Evolutionary conservation across 2,797 vertebrate species (phyloP).

Genomic region (Linurgus olivaceus): DNA sequence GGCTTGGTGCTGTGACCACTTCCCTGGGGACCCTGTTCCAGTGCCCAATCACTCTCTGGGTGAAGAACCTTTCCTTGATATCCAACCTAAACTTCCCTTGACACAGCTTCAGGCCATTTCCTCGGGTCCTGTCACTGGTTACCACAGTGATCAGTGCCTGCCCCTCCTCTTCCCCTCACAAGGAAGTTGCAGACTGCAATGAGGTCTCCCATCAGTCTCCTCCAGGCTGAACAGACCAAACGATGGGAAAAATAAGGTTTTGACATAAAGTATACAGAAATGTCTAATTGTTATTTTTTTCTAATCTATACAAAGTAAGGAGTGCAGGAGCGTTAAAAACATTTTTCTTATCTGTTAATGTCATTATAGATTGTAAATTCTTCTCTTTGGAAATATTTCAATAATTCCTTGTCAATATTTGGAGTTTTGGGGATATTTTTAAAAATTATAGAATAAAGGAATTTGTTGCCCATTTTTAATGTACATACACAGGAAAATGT

Average conservation of each 20-base stretch:
- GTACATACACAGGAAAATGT: not conserved
- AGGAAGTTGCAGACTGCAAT: not conserved
- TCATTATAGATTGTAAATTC: not conserved
- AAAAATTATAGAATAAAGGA: not conserved
- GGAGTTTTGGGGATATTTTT: not conserved
- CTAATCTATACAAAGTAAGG: not conserved
- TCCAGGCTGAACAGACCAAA: not conserved
- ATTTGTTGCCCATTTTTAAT: not conserved
- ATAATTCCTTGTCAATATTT: not conserved
- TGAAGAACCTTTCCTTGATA: not conserved
- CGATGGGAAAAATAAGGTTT: not conserved
- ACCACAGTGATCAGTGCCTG: not conserved
- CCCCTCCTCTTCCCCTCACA: rapidly evolving
- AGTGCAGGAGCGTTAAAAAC: not conserved
- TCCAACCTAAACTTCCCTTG: not conserved
- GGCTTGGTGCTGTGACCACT: too few relatives aligned
- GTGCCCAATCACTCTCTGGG: rapidly evolving
- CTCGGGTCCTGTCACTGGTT: rapidly evolving
- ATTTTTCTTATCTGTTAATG: not conserved
- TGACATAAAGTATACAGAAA: not conserved
- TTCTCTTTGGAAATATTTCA: not conserved
- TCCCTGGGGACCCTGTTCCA: not conserved
- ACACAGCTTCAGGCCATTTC: not conserved
- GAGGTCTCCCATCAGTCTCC: not conserved
- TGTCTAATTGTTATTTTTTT: not conserved